Evolutionary conservation across 2,888 invertebrate species (phyloP), one percentile per base, ranked within the genome.

Genomic region (Athalia circularis): DNA sequence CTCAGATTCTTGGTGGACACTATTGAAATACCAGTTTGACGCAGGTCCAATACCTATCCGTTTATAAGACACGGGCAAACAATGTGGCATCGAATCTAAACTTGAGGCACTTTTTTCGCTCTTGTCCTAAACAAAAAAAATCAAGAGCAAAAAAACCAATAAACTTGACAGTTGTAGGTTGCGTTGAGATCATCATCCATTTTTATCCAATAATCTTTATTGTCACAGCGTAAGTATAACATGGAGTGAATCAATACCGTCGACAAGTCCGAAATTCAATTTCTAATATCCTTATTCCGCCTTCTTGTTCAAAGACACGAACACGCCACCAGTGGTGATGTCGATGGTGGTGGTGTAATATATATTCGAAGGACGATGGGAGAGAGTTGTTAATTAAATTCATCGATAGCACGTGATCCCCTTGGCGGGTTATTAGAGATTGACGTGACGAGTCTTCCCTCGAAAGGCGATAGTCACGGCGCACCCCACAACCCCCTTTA

Each of bases 21-120:
- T 88, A 90, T 89, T 90, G 88, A 87, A 89, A 90, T 90, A 88
- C 89, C 89, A 80, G 84, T 88, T 89, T 88, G 89, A 88, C 90
- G 83, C 80, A 79, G 81, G 81, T 77, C 74, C 79, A 77, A 64
- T 75, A 75, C 29, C 62, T 47, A 72, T 59, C 72, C 72, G 72
- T 59, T 59, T 59, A 59, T 47, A 9, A 15, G 72, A 72, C 72
- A 59, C 47, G n/a, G 45, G 45, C 52, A 59, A 9, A 13, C 45
- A 59, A 9, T n/a, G 52, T 68, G 68, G 43, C 43, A 9, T 54
- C 29, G 7, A 29, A 29, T 29, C 29, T 29, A 29, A 29, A 29
- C 29, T 29, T 29, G 1, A 29, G 29, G 0, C 29, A 29, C 29
- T 29, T 29, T 29, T 29, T 29, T 29, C 29, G 29, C 29, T 29